These are phyloP conservation scores for Sarcophaga subvicina DNA, from an alignment of 2,888 invertebrate genomes.

Conservation along the genomic window DNA sequence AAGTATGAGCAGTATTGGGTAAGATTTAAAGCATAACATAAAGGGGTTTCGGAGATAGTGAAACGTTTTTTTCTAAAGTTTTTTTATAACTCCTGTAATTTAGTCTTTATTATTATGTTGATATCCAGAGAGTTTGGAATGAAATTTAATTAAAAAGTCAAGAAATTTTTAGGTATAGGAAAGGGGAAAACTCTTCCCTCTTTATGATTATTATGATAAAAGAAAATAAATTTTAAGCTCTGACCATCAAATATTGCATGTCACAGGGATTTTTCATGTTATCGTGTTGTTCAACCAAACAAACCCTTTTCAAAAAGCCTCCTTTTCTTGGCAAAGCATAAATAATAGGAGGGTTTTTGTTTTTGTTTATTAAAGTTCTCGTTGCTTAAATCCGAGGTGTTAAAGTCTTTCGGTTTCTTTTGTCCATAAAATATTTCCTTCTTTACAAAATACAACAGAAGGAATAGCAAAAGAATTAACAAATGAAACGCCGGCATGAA, in stretches of 20 bases:
- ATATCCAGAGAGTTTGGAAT: no score
- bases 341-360: not conserved
- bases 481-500: not conserved
- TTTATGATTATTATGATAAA: not conserved
- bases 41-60: no score
- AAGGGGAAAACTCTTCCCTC: no score
- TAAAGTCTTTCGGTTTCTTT: conserved; percentile 23
- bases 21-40: no score
- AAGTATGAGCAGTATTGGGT: no score
- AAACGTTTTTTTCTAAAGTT: no score
- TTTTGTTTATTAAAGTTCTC: not conserved
- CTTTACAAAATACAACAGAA: not conserved
- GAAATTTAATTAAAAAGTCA: no score
- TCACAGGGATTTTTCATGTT: conserved; percentile 1
- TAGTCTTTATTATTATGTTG: no score
- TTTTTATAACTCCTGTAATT: no score
- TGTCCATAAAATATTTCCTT: conserved; percentile 53
- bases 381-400: conserved; percentile 42
- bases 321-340: not conserved
- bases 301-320: not conserved
- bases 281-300: not conserved
- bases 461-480: not conserved
- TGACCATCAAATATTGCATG: conserved; percentile 15
- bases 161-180: no score
- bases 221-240: conserved; percentile 12